Percentiles rank a stretch among this genome's conserved stretches.
Conservation (phyloP, 2,113 vertebrate species). For the Lepisosteus osseus region DNA sequence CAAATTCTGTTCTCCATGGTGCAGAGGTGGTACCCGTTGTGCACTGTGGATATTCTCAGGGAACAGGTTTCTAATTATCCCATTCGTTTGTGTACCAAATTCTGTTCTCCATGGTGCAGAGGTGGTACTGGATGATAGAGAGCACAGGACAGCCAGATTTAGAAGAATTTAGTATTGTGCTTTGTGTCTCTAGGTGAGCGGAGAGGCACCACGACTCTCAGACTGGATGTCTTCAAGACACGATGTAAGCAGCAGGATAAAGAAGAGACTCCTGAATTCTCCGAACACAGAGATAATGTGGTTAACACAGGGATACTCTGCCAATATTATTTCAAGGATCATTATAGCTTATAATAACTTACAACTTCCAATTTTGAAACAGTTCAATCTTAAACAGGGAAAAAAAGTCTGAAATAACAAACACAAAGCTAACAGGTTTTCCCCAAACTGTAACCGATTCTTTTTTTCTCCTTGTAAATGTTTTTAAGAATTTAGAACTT, state of each 20-base stretch:
- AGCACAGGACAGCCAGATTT: too few relatives aligned
- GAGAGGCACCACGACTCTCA: too few relatives aligned
- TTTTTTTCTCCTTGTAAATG: background rate
- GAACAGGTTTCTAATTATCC: too few relatives aligned
- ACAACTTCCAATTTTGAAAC: background rate
- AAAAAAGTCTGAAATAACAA: background rate
- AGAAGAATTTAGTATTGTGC: too few relatives aligned
- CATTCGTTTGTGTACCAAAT: too few relatives aligned
- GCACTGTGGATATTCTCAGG: too few relatives aligned
- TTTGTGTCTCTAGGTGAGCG: too few relatives aligned
- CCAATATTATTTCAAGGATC: background rate
- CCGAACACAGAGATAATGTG: background rate
- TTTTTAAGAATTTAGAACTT: conserved; percentile 6
- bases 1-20: too few relatives aligned
- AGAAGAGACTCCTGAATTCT: background rate
- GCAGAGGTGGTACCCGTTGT: too few relatives aligned
- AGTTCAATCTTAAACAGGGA: background rate
- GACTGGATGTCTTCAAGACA: too few relatives aligned
- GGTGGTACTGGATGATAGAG: too few relatives aligned
- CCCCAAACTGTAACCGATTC: background rate
- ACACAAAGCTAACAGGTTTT: background rate
- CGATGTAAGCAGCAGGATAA: background rate
- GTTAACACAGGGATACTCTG: background rate
- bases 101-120: too few relatives aligned
- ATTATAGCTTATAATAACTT: background rate